These are phyloP conservation scores for Paramuricea clavata DNA, from an alignment of 92 coral and sea anemone species.

Conservation along the genomic window DNA sequence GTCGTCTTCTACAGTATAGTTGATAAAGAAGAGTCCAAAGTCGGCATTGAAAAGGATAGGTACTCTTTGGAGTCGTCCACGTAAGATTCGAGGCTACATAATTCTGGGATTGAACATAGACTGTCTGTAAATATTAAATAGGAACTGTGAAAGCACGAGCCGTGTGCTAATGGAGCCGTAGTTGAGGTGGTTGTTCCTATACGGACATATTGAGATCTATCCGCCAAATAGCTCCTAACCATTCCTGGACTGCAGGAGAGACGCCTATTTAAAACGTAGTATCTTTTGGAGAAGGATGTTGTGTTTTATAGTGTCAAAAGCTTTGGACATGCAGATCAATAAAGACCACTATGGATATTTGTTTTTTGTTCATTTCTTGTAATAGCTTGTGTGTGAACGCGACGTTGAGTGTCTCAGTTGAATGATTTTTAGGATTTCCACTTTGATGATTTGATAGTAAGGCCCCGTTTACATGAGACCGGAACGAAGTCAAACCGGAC, in stretches of 20 bases:
- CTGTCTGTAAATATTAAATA: conserved; percentile 55
- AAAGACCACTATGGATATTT: conserved; percentile 14
- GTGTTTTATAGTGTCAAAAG: conserved; percentile 10
- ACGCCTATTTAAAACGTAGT: conserved; percentile 11
- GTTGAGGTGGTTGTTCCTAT: conserved; percentile 57
- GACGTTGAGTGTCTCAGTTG: conserved; percentile 46
- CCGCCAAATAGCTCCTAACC: conserved; percentile 57
- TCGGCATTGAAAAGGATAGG: conserved; percentile 56
- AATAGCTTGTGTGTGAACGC: conserved; percentile 19
- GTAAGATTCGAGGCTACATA: conserved; percentile 63
- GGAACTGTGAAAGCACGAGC: conserved; percentile 63
- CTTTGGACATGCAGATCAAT: conserved; percentile 9
- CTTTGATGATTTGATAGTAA: conserved; percentile 38
- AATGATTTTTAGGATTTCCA: conserved; percentile 42
- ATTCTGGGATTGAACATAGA: conserved; percentile 20
- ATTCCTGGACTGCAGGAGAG: conserved; percentile 42
- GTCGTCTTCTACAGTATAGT: conserved; percentile 61
- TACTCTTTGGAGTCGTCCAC: conserved; percentile 73
- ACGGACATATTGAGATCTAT: conserved; percentile 52
- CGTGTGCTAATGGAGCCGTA: conserved; percentile 59
- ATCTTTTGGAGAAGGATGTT: too few species aligned
- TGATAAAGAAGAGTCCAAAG: neutral
- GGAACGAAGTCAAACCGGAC: too few species aligned
- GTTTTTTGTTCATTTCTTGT: conserved; percentile 50
- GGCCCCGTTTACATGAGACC: too few species aligned